Percentiles rank a stretch among this genome's conserved stretches.
Conservation (phyloP, 2,888 invertebrate genomes). For the Lasioglossum malachurum region DNA sequence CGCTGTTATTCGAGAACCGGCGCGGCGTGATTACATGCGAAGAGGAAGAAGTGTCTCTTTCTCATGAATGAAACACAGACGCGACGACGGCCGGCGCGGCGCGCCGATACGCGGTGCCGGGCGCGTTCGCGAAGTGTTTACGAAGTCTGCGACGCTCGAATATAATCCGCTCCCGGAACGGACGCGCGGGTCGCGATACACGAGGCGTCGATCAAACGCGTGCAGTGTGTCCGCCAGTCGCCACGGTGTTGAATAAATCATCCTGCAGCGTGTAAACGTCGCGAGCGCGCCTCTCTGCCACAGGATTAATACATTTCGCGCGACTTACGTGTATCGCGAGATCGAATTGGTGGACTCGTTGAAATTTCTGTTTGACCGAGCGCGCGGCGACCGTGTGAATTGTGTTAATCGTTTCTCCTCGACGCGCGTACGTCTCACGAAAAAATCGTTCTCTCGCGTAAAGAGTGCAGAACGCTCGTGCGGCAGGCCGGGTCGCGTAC, state of each 20-base stretch:
- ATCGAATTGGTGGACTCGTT: not conserved
- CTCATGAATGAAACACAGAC: slow-evolving; percentile 21
- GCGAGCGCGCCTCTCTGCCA: not conserved
- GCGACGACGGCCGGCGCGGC: not conserved
- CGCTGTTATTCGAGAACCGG: not conserved
- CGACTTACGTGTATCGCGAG: too few relatives aligned
- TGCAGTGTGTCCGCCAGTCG: slow-evolving; percentile 19
- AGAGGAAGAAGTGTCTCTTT: slow-evolving; percentile 7
- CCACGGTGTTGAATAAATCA: slow-evolving; percentile 18
- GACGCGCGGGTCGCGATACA: slow-evolving; percentile 14
- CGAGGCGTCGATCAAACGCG: slow-evolving; percentile 34
- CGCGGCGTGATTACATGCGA: not conserved
- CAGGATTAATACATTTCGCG: not conserved
- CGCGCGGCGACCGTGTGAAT: too few relatives aligned
- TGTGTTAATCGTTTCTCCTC: too few relatives aligned
- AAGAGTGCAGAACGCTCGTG: not conserved
- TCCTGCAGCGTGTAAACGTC: not conserved
- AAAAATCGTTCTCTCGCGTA: not conserved
- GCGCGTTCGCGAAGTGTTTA: slow-evolving; percentile 23
- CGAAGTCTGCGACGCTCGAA: not conserved
- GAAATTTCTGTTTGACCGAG: not conserved
- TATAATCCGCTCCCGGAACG: slow-evolving; percentile 7
- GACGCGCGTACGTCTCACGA: not conserved
- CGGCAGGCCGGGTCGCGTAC: slow-evolving; percentile 44
- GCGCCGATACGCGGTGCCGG: not conserved